Evolutionary conservation across 2,113 vertebrate genomes (phyloP).

Genomic region (Rhizomys pruinosus): DNA sequence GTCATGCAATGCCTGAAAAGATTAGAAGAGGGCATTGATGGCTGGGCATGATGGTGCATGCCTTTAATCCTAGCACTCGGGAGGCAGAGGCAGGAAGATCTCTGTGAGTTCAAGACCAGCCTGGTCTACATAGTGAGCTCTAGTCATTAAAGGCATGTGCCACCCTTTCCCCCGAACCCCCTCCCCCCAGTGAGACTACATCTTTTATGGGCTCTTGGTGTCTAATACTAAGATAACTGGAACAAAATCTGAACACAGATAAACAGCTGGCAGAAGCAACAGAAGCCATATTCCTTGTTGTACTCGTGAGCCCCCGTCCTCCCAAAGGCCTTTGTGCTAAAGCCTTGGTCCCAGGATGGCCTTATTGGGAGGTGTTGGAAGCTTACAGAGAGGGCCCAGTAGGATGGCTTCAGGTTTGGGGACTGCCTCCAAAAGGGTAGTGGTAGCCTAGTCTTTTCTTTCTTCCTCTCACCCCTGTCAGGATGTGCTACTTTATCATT

Average conservation of each 20-base stretch:
- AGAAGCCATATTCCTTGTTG: background rate
- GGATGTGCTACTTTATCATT: too few relatives aligned
- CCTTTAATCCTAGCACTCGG: too few relatives aligned
- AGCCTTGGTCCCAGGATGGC: background rate
- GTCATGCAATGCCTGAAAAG: too few relatives aligned
- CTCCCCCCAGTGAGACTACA: too few relatives aligned
- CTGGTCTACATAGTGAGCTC: too few relatives aligned
- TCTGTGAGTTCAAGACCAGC: too few relatives aligned
- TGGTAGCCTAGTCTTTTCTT: background rate
- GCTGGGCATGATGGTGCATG: too few relatives aligned
- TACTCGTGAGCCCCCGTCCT: background rate
- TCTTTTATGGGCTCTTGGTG: background rate
- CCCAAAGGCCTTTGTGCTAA: background rate
- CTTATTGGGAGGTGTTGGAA: background rate
- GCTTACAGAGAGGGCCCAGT: background rate
- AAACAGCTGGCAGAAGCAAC: background rate
- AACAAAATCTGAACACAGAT: background rate
- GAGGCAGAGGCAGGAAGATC: too few relatives aligned
- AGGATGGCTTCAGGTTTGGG: background rate
- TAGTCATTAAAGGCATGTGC: too few relatives aligned
- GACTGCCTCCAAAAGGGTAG: background rate
- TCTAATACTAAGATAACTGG: background rate
- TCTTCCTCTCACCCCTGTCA: too few relatives aligned
- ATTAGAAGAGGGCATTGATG: too few relatives aligned
- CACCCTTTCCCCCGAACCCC: too few relatives aligned